A percentile compares a stretch with the other conserved stretches of the same genome.
Conservation (phyloP, 2,888 invertebrate genomes). For the Melieria picta region DNA sequence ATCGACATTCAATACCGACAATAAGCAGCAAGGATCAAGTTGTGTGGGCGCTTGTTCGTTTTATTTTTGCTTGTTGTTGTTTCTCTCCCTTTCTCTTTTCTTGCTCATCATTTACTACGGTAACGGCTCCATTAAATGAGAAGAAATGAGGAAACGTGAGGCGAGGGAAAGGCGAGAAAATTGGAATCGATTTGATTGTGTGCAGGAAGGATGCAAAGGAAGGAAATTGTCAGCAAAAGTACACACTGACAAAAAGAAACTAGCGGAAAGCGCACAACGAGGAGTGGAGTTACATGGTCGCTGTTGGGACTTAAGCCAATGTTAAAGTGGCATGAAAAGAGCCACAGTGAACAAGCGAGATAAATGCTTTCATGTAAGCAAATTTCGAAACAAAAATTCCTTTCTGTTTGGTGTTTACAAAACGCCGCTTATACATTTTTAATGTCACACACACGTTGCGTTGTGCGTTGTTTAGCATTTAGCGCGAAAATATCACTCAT, state of each 20-base stretch:
- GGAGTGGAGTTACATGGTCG: too few relatives aligned
- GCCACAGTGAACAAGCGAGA: too few relatives aligned
- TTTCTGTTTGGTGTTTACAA: too few relatives aligned
- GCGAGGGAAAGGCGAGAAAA: not conserved
- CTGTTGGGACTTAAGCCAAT: too few relatives aligned
- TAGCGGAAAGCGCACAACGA: too few relatives aligned
- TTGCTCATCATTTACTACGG: slow-evolving; percentile 6
- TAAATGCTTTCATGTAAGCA: not conserved
- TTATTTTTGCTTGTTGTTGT: not conserved
- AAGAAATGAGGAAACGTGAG: not conserved
- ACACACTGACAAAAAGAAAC: not conserved
- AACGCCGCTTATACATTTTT: too few relatives aligned
- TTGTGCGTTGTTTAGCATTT: not conserved
- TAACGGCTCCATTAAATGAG: not conserved
- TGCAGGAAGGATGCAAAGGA: not conserved
- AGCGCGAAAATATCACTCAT: not conserved
- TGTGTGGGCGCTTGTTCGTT: not conserved
- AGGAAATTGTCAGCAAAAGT: slow-evolving; percentile 20
- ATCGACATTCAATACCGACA: slow-evolving; percentile 27
- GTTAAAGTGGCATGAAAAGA: too few relatives aligned
- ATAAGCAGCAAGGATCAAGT: slow-evolving; percentile 26
- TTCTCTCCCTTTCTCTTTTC: not conserved
- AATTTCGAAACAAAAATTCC: too few relatives aligned
- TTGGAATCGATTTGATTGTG: slow-evolving; percentile 9
- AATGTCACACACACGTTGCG: not conserved